Percentiles rank a stretch among this genome's conserved stretches.
These are phyloP conservation scores for Stegophylla sp. DNA, from an alignment of 2,888 invertebrate genomes.

Conservation along the genomic window DNA sequence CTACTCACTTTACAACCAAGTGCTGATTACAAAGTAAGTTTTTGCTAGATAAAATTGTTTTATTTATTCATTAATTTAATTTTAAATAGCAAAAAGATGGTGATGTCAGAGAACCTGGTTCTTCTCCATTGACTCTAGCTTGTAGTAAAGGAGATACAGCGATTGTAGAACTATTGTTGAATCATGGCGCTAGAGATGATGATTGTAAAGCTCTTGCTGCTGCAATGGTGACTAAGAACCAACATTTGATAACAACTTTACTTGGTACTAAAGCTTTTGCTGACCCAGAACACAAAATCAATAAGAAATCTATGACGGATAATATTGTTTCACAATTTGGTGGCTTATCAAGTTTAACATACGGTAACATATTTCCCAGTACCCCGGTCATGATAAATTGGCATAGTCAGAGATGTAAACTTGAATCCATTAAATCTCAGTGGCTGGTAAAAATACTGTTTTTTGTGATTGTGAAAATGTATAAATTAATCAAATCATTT, in stretches of 20 bases:
- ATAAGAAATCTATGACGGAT: slow-evolving; percentile 82
- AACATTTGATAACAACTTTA: slow-evolving; percentile 78
- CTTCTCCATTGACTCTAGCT: slow-evolving; percentile 72
- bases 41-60: not conserved
- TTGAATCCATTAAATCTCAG: slow-evolving; percentile 72
- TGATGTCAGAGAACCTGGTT: slow-evolving; percentile 44
- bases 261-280: slow-evolving; percentile 88
- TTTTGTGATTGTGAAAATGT: slow-evolving; percentile 9
- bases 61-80: not conserved
- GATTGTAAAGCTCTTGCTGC: slow-evolving; percentile 81
- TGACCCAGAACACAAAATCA: slow-evolving; percentile 91
- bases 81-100: slow-evolving; percentile 47
- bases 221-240: slow-evolving; percentile 77
- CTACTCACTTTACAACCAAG: slow-evolving; percentile 67
- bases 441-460: slow-evolving; percentile 67
- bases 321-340: slow-evolving; percentile 69
- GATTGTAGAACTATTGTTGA: slow-evolving; percentile 79
- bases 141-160: slow-evolving; percentile 73
- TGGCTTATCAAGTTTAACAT: slow-evolving; percentile 72
- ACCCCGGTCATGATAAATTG: slow-evolving; percentile 89
- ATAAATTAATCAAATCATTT: slow-evolving; percentile 16
- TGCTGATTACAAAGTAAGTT: slow-evolving; percentile 50
- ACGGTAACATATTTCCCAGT: slow-evolving; percentile 81
- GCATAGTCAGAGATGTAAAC: slow-evolving; percentile 79
- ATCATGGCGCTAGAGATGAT: slow-evolving; percentile 86